These are phyloP conservation scores for Pseudopodoces humilis DNA, from an alignment of 2,113 vertebrate species.

Conservation along the genomic window DNA sequence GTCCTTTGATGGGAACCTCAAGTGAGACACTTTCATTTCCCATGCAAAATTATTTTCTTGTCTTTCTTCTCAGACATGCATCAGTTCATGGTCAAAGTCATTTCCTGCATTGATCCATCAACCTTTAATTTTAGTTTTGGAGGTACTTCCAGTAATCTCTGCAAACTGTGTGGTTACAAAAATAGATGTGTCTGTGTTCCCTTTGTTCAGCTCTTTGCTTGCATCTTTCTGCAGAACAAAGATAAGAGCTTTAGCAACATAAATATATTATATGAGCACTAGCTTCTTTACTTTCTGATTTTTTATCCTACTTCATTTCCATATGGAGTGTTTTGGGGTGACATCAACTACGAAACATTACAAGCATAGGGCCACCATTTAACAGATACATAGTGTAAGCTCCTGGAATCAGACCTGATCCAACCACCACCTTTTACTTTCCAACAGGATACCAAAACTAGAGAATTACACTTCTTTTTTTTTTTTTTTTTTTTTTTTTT, in stretches of 20 bases:
- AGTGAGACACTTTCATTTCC: not conserved
- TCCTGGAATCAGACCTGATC: not conserved
- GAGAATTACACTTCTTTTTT: not conserved
- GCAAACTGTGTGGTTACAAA: fast-evolving
- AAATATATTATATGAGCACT: not conserved
- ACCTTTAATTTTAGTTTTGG: not conserved
- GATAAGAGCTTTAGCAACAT: not conserved
- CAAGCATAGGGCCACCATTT: not conserved
- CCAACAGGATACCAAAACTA: not conserved
- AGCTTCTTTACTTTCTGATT: not conserved
- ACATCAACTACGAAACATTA: not conserved
- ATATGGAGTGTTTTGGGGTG: not conserved
- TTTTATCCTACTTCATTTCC: not conserved
- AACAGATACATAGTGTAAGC: not conserved
- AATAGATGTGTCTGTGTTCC: not conserved
- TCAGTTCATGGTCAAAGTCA: not conserved
- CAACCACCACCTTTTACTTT: not conserved
- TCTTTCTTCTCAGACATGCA: not conserved
- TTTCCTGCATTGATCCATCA: not conserved
- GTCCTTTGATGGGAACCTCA: not conserved
- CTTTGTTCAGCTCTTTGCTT: not conserved
- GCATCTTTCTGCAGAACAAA: not conserved
- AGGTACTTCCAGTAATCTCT: not conserved
- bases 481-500: not conserved
- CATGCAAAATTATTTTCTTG: not conserved